Evolutionary conservation across 2,113 vertebrate genomes (phyloP).

Genomic region (Cynopterus brachyotis): DNA sequence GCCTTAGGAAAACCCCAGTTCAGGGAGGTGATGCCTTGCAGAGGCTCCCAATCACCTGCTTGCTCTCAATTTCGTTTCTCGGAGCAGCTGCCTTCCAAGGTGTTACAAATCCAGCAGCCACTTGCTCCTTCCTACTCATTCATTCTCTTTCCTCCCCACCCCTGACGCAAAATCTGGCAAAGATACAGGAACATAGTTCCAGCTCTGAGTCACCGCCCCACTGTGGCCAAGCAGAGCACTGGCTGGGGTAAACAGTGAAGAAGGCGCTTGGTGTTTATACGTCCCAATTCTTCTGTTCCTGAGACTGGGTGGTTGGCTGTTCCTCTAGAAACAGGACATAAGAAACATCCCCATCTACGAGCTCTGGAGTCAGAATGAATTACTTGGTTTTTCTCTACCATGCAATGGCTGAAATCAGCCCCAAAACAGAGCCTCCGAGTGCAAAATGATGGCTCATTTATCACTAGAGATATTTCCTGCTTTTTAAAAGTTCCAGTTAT

Average conservation of each 20-base stretch:
- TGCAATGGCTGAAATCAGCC: not conserved
- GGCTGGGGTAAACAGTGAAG: not conserved
- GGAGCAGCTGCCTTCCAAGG: conserved; percentile 34
- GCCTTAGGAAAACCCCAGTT: not conserved
- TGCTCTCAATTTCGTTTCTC: conserved; percentile 25
- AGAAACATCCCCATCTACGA: not conserved
- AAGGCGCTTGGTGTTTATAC: not conserved
- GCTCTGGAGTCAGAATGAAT: not conserved
- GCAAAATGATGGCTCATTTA: not conserved
- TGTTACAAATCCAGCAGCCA: conserved; percentile 55
- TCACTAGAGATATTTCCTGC: not conserved
- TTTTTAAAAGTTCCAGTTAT: not conserved
- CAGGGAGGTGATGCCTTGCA: not conserved
- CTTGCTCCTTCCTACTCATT: conserved; percentile 70
- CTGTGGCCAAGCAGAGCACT: not conserved
- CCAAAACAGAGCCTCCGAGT: not conserved
- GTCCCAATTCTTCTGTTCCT: not conserved
- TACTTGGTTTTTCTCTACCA: not conserved
- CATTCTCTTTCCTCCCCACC: conserved; percentile 57
- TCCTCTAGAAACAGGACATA: not conserved
- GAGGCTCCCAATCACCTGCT: not conserved
- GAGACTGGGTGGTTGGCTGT: not conserved
- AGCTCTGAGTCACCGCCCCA: conserved; percentile 63
- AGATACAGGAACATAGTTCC: not conserved
- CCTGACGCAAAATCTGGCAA: conserved; percentile 28